phyloP scores from a whole-genome alignment of 2,797 vertebrate species.

The Meda fulgida region DNA sequence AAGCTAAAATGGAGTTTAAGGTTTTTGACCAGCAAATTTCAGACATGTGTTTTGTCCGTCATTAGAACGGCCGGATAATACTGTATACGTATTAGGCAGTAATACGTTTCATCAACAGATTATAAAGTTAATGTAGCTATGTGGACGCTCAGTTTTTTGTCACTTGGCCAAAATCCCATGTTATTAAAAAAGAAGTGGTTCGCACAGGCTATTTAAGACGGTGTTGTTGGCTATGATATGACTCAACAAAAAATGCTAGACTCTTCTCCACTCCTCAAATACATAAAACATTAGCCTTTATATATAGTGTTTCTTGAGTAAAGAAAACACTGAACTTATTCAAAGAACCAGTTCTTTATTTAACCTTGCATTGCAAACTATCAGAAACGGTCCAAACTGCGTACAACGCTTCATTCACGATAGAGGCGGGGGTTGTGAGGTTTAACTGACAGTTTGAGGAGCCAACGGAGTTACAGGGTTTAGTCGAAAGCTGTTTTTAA shows the following conservation, averaged over 20 bases:
- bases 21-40: background rate
- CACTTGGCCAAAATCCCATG: background rate
- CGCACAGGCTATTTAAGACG: background rate
- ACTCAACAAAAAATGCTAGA: background rate
- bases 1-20: background rate
- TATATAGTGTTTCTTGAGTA: background rate
- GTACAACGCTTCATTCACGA: background rate
- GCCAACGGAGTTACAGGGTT: background rate
- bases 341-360: too few relatives aligned
- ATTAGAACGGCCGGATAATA: background rate
- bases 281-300: background rate
- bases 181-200: background rate
- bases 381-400: too few relatives aligned
- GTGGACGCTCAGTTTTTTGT: background rate
- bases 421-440: background rate
- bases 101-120: background rate
- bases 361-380: too few relatives aligned
- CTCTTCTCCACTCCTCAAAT: background rate
- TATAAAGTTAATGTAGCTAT: background rate
- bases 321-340: background rate
- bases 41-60: background rate
- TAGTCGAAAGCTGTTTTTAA: background rate
- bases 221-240: background rate
- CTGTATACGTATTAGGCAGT: too few relatives aligned
- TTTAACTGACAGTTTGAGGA: background rate